Evolutionary conservation across 2,113 vertebrate species (phyloP), one percentile per base, ranked within the genome.

Genomic region (Chinchilla lanigera): DNA sequence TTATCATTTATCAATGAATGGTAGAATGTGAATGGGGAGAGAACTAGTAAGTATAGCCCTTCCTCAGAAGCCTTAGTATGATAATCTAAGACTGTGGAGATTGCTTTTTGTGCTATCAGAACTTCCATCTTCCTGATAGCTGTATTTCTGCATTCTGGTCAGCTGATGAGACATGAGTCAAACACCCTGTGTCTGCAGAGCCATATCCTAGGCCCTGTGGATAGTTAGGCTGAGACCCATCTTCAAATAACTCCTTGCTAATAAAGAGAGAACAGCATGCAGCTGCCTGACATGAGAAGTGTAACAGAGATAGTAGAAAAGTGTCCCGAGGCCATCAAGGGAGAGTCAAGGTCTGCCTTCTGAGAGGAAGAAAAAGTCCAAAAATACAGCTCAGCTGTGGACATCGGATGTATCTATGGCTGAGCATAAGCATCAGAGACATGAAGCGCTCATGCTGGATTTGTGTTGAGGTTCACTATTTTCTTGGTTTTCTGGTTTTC

Each of bases 1-100:
- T 82, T 88, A 63, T 35, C 26, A 63, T 88, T 81, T 91, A n/a
- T 71, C 73, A 92, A 78, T 92, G 69, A 96, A 63, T 71, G 2
- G 11, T 44, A 61, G 80, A 81, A 22, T 81, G 56, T 50, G 65
- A 81, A 75, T 24, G 12, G 20, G 44, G 7, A 86, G 33, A 95
- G 26, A 91, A 83, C 26, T 83, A 54, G 91, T 89, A 63, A 65
- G 35, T 58, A 1, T 75, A 54, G 41, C 7, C 52, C n/a, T 92
- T 60, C 35, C 3, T 83, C 19, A 50, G 54, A 16, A 83, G 2
- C 69, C 47, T 54, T 86, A 47, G 5, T 60, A 13, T 35, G 16
- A 26, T 50, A 41, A 33, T 28, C 54, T 80, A 24, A 83, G 61
- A 26, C 30, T 80, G 5, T 88, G 38, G 19, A 80, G 24, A 30